A percentile compares a stretch with the other conserved stretches of the same genome.
Conservation (phyloP, 2,888 invertebrate species). For the Parnassius glacialis region DNA sequence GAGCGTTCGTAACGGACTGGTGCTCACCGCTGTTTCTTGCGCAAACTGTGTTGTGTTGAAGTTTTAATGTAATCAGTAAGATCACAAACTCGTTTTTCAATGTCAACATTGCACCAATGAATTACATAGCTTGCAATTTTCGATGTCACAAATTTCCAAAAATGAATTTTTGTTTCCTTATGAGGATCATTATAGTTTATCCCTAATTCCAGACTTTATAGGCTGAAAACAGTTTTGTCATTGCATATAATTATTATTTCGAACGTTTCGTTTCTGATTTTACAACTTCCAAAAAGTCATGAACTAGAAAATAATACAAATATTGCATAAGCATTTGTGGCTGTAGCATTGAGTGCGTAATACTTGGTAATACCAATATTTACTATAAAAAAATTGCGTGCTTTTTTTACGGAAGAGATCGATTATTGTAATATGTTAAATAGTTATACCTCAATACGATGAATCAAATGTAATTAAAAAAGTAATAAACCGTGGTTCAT, state of each 20-base stretch:
- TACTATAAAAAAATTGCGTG: neutral
- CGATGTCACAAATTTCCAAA: neutral
- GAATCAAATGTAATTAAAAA: slow-evolving; percentile 5
- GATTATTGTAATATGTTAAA: neutral
- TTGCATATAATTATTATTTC: too few relatives aligned
- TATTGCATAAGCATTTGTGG: too few relatives aligned
- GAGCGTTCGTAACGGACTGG: slow-evolving; percentile 45
- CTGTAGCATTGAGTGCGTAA: neutral
- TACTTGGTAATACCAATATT: neutral
- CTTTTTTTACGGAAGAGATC: neutral
- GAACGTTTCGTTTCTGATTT: too few relatives aligned
- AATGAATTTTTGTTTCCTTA: too few relatives aligned
- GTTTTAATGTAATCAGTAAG: slow-evolving; percentile 61
- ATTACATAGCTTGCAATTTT: slow-evolving; percentile 28
- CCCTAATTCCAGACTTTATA: too few relatives aligned
- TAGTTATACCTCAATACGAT: neutral
- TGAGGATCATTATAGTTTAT: too few relatives aligned
- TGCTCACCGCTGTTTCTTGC: slow-evolving; percentile 62
- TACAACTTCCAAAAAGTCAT: too few relatives aligned
- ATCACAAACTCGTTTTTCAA: slow-evolving; percentile 46
- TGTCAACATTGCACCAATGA: slow-evolving; percentile 31
- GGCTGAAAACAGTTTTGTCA: too few relatives aligned
- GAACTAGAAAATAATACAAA: too few relatives aligned
- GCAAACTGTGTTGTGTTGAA: slow-evolving; percentile 59
- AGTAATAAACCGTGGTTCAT: slow-evolving; percentile 3